Evolutionary conservation across 1,140 invertebrate species (phyloP).

Genomic region (Orussus abietinus): DNA sequence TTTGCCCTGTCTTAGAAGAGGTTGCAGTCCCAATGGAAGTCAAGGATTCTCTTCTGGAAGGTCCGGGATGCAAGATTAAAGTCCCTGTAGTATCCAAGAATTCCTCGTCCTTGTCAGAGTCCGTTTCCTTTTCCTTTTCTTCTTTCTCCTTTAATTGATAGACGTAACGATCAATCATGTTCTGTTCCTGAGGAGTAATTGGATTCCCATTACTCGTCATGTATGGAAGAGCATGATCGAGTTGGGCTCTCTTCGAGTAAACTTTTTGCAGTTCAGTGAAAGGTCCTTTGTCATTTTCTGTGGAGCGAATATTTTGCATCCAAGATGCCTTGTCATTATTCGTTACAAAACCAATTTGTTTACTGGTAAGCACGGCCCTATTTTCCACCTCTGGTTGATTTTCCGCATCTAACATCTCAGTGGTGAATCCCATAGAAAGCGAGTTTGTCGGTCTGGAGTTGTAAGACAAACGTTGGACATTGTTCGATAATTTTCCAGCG

Average conservation of each 20-base stretch:
- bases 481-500: too few species aligned
- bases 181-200: conserved; percentile 25
- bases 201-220: conserved; percentile 26
- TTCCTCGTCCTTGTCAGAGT: conserved; percentile 48
- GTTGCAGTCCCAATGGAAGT: conserved; percentile 37
- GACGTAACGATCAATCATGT: conserved; percentile 39
- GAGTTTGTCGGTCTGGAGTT: conserved; percentile 16
- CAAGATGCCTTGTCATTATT: conserved; percentile 15
- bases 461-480: too few species aligned
- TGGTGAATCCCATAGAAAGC: conserved; percentile 33
- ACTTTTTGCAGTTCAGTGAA: conserved; percentile 36
- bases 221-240: conserved; percentile 17
- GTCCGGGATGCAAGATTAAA: conserved; percentile 33
- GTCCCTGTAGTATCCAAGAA: conserved; percentile 48
- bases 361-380: too few species aligned
- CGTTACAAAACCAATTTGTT: conserved; percentile 29
- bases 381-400: conserved; percentile 8
- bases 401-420: conserved; percentile 13
- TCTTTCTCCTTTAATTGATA: conserved; percentile 27
- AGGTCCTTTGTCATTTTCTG: conserved; percentile 24
- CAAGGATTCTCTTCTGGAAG: conserved; percentile 32
- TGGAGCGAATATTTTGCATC: conserved; percentile 21
- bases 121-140: conserved; percentile 25
- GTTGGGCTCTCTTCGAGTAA: conserved; percentile 17
- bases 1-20: too few species aligned